These are phyloP conservation scores for Microcebus lehilahytsara DNA, from an alignment of 2,113 vertebrate species.

Conservation along the genomic window DNA sequence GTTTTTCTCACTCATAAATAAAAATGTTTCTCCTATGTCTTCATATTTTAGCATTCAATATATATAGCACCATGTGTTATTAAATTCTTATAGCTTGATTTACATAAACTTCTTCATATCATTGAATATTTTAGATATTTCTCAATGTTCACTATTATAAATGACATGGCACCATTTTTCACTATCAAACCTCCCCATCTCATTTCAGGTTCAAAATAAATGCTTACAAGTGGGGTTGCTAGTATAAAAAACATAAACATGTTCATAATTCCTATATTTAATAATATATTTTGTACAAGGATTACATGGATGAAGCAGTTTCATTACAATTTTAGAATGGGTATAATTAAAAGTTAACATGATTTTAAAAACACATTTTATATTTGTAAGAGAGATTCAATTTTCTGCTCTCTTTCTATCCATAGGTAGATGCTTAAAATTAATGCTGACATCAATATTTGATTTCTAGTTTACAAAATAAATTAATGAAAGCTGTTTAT, in stretches of 20 bases:
- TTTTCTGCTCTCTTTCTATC: not conserved
- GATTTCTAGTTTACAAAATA: not conserved
- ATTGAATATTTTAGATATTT: too few relatives aligned
- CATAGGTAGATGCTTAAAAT: not conserved
- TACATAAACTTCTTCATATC: too few relatives aligned
- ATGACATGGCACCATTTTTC: too few relatives aligned
- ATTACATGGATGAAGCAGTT: not conserved
- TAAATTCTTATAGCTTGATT: too few relatives aligned
- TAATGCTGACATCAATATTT: not conserved
- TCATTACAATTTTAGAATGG: not conserved
- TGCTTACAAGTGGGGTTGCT: not conserved
- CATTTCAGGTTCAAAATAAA: not conserved
- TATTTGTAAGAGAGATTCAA: not conserved
- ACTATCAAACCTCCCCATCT: too few relatives aligned
- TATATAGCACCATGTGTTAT: too few relatives aligned
- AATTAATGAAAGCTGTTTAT: not conserved
- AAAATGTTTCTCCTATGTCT: too few relatives aligned
- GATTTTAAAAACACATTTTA: not conserved
- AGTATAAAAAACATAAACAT: not conserved
- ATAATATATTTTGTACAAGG: not conserved
- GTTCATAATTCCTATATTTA: not conserved
- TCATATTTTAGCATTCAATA: too few relatives aligned
- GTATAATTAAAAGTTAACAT: not conserved
- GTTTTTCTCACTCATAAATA: too few relatives aligned
- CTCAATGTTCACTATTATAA: too few relatives aligned